These are phyloP conservation scores for Bombyx huttoni DNA, from an alignment of 2,888 invertebrate species.

Conservation along the genomic window DNA sequence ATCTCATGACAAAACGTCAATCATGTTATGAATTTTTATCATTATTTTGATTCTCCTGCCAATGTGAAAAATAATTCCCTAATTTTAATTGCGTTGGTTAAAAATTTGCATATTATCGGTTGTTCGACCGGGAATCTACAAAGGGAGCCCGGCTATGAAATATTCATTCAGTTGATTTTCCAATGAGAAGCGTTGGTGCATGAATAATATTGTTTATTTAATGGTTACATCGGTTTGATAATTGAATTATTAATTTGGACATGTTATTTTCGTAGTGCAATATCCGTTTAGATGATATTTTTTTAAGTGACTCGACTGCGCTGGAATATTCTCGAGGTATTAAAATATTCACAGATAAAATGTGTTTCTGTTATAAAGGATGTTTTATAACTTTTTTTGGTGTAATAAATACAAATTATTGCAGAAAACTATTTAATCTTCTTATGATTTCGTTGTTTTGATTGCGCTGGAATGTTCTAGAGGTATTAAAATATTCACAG, in stretches of 20 bases:
- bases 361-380: too few relatives aligned
- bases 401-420: too few relatives aligned
- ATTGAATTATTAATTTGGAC: not conserved
- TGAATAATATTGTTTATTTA: constrained; percentile 36
- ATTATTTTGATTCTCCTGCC: constrained; percentile 25
- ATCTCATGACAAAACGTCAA: constrained; percentile 40
- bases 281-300: not conserved
- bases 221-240: not conserved
- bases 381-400: too few relatives aligned
- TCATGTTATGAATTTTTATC: constrained; percentile 44
- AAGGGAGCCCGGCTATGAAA: constrained; percentile 48
- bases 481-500: too few relatives aligned
- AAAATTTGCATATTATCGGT: constrained; percentile 28
- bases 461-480: too few relatives aligned
- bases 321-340: too few relatives aligned
- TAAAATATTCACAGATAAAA: too few relatives aligned
- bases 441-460: too few relatives aligned
- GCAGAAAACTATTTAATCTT: too few relatives aligned
- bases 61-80: constrained; percentile 41
- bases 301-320: not conserved
- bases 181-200: constrained; percentile 48
- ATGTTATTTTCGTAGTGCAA: not conserved
- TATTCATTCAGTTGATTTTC: constrained; percentile 45
- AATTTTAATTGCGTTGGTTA: constrained; percentile 44
- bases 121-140: constrained; percentile 32